Evolutionary conservation across 1,140 invertebrate genomes (phyloP), one percentile per base, ranked within the genome.

Genomic region (Leptonema lineaticorne): DNA sequence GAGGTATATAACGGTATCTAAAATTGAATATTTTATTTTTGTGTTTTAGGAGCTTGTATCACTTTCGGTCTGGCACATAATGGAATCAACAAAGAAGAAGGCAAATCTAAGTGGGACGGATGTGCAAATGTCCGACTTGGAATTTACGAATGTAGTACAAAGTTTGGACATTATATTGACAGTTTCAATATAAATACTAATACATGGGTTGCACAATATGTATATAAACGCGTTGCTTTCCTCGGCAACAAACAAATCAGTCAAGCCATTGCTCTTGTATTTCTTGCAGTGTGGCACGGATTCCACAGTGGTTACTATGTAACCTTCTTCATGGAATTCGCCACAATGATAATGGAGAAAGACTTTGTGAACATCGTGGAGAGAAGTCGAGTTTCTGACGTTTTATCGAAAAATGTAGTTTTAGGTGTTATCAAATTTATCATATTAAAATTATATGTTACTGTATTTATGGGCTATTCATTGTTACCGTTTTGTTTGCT

Each of bases 141-240:
- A 26, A 80, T 87, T 0, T 93, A 92, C 75, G 94, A 96, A 81
- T 88, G 85, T 26, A 87, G 90, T 3, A 89, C 88, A 1, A 89
- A 89, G 46, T 94, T 96, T 79, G 88, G 89, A 63, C 88, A 95
- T 74, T 90, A 94, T 74, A 93, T 97, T 53, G 81, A 87, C 64
- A 91, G 92, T 9, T 97, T 97, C 76, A 98, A 97, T 77, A 91
- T 91, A 53, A 96, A 96, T 75, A 97, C 96, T 0, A 98, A 97
- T 81, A 83, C 89, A 24, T 98, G 95, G 92, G 90, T 93, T 53
- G 88, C 89, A 0, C 89, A 94, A 80, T 96, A 98, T 76, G 83
- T 98, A 45, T 98, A 95, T 78, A 98, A 97, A 78, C 83, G 95
- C 9, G 80, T 97, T 11, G 92, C 91, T 75, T 97, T 97, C 78